A percentile compares a stretch with the other conserved stretches of the same genome.
Conservation (phyloP, 2,113 vertebrate genomes). For the Atlantisia rogersi region DNA sequence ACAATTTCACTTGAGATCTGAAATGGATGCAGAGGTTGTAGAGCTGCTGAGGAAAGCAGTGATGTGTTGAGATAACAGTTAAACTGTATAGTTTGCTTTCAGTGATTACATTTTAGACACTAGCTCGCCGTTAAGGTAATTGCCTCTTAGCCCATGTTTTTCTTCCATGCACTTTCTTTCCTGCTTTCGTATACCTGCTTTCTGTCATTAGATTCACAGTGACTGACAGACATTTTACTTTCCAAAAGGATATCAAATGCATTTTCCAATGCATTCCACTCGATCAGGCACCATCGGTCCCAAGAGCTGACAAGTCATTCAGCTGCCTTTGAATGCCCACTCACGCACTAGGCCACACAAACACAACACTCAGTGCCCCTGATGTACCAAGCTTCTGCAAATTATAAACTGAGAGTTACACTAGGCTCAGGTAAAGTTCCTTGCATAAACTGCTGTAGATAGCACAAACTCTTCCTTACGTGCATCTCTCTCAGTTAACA, state of each 20-base stretch:
- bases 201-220: background rate
- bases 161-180: background rate
- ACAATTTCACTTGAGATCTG: background rate
- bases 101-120: background rate
- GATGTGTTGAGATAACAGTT: background rate
- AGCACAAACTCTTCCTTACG: background rate
- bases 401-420: slow-evolving; percentile 18
- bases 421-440: background rate
- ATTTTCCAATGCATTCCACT: slow-evolving; percentile 27
- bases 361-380: background rate
- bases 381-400: background rate
- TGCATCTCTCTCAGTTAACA: background rate
- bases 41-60: background rate
- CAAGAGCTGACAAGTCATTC: background rate
- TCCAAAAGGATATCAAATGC: background rate
- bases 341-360: slow-evolving; percentile 2
- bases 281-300: background rate
- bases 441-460: background rate
- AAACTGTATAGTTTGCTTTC: background rate
- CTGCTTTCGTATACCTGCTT: background rate
- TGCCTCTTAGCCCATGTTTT: background rate
- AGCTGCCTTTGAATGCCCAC: background rate
- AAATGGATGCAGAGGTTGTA: background rate
- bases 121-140: background rate
- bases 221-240: slow-evolving; percentile 17